Conservation (phyloP, 2,888 invertebrate genomes). For the Neoascia interrupta region DNA sequence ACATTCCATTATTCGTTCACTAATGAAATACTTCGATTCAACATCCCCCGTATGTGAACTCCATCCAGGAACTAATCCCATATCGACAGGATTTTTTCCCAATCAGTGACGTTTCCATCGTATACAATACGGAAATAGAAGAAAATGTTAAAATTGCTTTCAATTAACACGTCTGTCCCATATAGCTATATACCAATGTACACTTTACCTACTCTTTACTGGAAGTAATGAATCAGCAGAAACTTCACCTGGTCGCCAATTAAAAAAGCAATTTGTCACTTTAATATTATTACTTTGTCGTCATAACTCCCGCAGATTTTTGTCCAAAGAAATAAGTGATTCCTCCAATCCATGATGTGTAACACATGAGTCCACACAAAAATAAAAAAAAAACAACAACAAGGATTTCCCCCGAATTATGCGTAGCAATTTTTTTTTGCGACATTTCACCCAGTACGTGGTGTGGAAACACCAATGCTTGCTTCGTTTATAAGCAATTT, state of each 20-base stretch:
- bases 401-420: constrained; percentile 57
- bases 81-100: constrained; percentile 31
- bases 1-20: no score
- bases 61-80: not conserved
- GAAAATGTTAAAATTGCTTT: constrained; percentile 57
- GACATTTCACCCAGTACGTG: constrained; percentile 66
- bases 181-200: not conserved
- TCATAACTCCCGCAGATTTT: constrained; percentile 37
- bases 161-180: constrained; percentile 57
- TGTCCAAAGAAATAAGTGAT: not conserved
- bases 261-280: constrained; percentile 68
- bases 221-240: constrained; percentile 53
- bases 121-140: constrained; percentile 37
- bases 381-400: no score
- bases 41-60: no score
- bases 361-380: constrained; percentile 63
- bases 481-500: constrained; percentile 69
- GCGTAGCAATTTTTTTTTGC: constrained; percentile 55
- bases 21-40: no score
- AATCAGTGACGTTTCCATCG: constrained; percentile 30
- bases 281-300: constrained; percentile 61
- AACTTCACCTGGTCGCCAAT: constrained; percentile 63
- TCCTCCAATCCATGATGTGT: constrained; percentile 47
- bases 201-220: no score
- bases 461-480: constrained; percentile 61